These are phyloP conservation scores for Bhutanitis thaidina DNA, from an alignment of 2,888 invertebrate species.

Conservation along the genomic window DNA sequence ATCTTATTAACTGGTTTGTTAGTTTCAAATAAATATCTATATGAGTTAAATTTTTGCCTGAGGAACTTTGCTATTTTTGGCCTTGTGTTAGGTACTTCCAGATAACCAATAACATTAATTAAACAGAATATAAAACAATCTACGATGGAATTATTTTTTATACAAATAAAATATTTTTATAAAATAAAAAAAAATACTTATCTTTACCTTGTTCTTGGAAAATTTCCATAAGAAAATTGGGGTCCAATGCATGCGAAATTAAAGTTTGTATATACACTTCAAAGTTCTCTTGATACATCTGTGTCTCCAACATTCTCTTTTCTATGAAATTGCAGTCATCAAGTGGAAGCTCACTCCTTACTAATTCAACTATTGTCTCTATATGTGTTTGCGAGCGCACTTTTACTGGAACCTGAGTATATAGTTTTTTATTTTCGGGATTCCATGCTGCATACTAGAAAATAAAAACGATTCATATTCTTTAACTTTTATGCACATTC, in stretches of 20 bases:
- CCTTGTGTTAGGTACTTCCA: too few species aligned
- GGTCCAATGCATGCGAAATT: constrained; percentile 93
- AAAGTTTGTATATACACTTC: constrained; percentile 95
- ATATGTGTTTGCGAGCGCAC: constrained; percentile 86
- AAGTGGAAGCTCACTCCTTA: constrained; percentile 85
- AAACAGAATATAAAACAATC: too few species aligned
- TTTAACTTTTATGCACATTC: neutral
- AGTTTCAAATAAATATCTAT: too few species aligned
- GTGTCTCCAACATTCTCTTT: constrained; percentile 86
- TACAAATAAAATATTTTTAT: too few species aligned
- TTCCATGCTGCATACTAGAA: constrained; percentile 92
- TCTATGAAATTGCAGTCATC: constrained; percentile 86
- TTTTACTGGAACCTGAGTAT: constrained; percentile 88
- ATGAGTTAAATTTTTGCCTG: too few species aligned
- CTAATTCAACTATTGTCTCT: constrained; percentile 89
- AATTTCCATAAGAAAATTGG: constrained; percentile 93
- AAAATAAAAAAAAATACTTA: too few species aligned
- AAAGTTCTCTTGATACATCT: constrained; percentile 91
- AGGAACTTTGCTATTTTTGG: too few species aligned
- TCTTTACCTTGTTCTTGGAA: constrained; percentile 92
- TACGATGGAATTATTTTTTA: too few species aligned
- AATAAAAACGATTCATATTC: constrained; percentile 12
- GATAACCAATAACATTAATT: too few species aligned
- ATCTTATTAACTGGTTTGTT: too few species aligned
- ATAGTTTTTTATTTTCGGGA: constrained; percentile 88